A percentile compares a stretch with the other conserved stretches of the same genome.
These are phyloP conservation scores for Alca torda DNA, from an alignment of 2,797 vertebrate genomes.

Conservation along the genomic window DNA sequence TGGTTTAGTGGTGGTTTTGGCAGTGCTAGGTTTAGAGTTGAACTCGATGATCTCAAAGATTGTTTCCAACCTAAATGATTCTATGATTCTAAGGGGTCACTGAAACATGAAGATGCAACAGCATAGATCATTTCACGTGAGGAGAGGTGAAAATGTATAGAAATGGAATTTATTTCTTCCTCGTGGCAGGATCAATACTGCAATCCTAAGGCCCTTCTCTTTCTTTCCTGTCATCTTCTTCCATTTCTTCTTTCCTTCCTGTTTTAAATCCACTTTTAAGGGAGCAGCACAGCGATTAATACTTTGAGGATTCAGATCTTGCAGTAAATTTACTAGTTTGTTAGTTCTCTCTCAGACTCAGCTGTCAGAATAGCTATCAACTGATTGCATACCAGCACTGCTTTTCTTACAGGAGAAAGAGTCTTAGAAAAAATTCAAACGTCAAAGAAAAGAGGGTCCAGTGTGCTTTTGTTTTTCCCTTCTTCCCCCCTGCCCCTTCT, in stretches of 20 bases:
- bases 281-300: background rate
- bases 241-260: background rate
- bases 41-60: background rate
- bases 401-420: background rate
- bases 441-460: background rate
- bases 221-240: background rate
- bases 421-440: background rate
- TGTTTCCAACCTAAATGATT: background rate
- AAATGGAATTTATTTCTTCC: background rate
- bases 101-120: background rate
- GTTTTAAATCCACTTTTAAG: background rate
- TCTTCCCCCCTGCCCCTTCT: background rate
- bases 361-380: background rate
- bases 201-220: background rate
- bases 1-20: background rate
- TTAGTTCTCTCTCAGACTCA: background rate
- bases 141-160: background rate
- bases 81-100: background rate
- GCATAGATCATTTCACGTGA: fast-evolving
- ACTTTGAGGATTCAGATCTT: background rate
- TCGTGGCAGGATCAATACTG: background rate
- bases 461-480: background rate
- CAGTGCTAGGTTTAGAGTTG: background rate
- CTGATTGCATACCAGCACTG: background rate
- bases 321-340: background rate